Evolutionary conservation across 2,888 invertebrate genomes (phyloP), one percentile per base, ranked within the genome.

Genomic region (Zelleria hepariella): DNA sequence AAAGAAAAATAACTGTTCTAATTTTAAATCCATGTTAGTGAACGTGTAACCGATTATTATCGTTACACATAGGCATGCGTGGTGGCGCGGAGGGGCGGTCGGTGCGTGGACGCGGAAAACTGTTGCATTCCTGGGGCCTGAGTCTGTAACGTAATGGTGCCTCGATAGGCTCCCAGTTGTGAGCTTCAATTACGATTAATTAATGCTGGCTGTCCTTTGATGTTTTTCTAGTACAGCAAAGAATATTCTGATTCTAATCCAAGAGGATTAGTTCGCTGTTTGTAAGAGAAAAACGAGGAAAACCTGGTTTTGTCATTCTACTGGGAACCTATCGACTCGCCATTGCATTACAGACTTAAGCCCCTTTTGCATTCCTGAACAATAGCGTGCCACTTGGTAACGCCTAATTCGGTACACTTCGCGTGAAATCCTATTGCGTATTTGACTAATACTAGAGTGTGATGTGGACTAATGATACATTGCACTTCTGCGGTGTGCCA

Each of bases 21-120:
- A 51, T 21, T 54, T 18, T 54, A 25, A 53, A 54, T 54, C 54
- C 18, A 54, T 25, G 15, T 25, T 25, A 49, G 20, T 20, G 51
- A 23, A 42, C 23, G 24, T 26, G 54, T n/a, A 54, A 18, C 54
- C 54, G 26, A 54, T 26, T 25, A 54, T 54, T 54, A 54, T 54
- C 54, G 54, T 54, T 54, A 51, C 51, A 51, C 51, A 23, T 51
- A 18, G 54, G 18, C 18, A 18, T 26, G 54, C 54, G 26, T 54
- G 18, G 54, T 54, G 26, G 26, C 24, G 3, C 20, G 4, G 10
- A 20, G 51, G 10, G 21, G 10, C 18, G 3, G n/a, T 10, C 18
- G 32, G 32, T 32, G 55, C 27, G 55, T 55, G 55, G 55, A 55
- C 55, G 27, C 55, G 55, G 55, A 55, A 55, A 55, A 54, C 54